phyloP scores from a whole-genome alignment of 2,888 invertebrate species.

The Lycophotia porphyrea region DNA sequence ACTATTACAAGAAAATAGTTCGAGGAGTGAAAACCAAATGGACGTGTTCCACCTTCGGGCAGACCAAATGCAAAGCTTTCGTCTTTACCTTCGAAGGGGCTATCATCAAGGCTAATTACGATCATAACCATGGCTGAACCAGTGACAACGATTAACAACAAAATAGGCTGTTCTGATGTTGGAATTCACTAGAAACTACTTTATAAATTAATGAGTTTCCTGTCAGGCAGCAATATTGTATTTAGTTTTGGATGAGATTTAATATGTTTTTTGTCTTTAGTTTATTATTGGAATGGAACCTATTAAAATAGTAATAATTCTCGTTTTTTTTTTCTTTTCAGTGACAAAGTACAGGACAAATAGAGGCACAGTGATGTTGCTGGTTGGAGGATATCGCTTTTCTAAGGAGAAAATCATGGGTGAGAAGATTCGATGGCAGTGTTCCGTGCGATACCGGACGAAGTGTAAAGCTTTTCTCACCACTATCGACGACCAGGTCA shows the following conservation, averaged over 20 bases:
- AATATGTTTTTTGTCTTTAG: neutral
- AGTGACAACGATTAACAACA: neutral
- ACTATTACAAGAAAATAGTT: constrained; percentile 12
- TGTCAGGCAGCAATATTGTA: neutral
- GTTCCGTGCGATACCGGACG: constrained; percentile 71
- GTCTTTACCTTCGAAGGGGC: neutral
- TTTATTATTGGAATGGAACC: too few species aligned
- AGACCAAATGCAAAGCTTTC: constrained; percentile 26
- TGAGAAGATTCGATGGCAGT: constrained; percentile 72
- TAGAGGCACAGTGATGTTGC: constrained; percentile 61
- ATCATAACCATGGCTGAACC: constrained; percentile 9
- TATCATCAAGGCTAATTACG: constrained; percentile 10
- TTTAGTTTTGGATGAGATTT: neutral
- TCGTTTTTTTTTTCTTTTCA: constrained; percentile 28
- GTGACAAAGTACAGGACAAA: constrained; percentile 57
- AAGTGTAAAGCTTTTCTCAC: constrained; percentile 60
- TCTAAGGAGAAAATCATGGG: constrained; percentile 62
- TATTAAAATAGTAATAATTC: neutral
- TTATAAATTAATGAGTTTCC: neutral
- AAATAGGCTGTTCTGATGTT: too few species aligned
- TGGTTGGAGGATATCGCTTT: constrained; percentile 60
- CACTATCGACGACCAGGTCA: constrained; percentile 46
- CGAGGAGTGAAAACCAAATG: constrained; percentile 14
- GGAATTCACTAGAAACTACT: neutral
- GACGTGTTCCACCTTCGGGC: constrained; percentile 11